phyloP scores from a whole-genome alignment of 2,888 invertebrate genomes.

The Neoascia interrupta region DNA sequence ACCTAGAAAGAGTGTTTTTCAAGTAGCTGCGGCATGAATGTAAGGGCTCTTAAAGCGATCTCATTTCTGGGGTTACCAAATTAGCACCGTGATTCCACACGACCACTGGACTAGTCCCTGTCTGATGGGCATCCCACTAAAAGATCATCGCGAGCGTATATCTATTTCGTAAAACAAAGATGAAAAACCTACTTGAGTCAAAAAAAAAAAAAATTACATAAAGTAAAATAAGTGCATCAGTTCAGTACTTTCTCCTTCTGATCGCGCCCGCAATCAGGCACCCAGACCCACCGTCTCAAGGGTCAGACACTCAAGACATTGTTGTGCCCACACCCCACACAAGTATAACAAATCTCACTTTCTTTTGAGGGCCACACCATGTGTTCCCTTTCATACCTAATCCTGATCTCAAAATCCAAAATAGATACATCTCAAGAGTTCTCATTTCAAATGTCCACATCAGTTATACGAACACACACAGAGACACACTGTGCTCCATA shows the following conservation, averaged over 20 bases:
- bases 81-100: constrained; percentile 17
- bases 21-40: too few relatives aligned
- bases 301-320: not conserved
- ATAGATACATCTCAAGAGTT: constrained; percentile 30
- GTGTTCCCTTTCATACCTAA: too few relatives aligned
- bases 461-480: too few relatives aligned
- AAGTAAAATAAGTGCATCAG: constrained; percentile 27
- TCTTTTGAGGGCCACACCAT: constrained; percentile 34
- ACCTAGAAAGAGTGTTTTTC: too few relatives aligned
- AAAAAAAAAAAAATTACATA: constrained; percentile 37
- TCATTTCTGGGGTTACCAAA: too few relatives aligned
- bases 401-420: constrained; percentile 28
- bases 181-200: not conserved
- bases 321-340: constrained; percentile 12
- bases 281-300: constrained; percentile 1
- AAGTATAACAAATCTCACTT: constrained; percentile 33
- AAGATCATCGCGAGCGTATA: not conserved
- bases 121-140: not conserved
- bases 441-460: constrained; percentile 45
- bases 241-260: constrained; percentile 41
- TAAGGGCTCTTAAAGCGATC: too few relatives aligned
- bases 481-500: constrained; percentile 47
- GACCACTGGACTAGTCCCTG: constrained; percentile 8
- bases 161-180: constrained; percentile 33
- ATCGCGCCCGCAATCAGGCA: constrained; percentile 12